A percentile compares a stretch with the other conserved stretches of the same genome.
These are phyloP conservation scores for Nemoura dubitans DNA, from an alignment of 2,888 invertebrate species.

Conservation along the genomic window DNA sequence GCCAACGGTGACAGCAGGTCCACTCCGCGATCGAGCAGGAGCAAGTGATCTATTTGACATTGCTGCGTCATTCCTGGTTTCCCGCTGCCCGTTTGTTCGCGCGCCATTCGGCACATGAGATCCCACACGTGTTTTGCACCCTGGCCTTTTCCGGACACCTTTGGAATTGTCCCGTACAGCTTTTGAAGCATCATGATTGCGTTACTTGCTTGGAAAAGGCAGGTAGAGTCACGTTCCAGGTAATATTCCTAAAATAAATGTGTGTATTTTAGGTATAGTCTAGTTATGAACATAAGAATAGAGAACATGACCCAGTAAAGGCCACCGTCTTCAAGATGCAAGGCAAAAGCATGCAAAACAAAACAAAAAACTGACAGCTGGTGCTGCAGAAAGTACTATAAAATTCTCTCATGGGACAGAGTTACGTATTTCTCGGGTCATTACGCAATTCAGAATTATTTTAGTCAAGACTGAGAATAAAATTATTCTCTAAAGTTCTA, in stretches of 20 bases:
- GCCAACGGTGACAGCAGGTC: conserved; percentile 92
- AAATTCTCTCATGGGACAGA: too few species aligned
- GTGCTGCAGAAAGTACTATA: too few species aligned
- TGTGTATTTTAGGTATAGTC: too few species aligned
- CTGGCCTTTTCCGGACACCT: conserved; percentile 88
- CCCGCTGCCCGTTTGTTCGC: conserved; percentile 66
- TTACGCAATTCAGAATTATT: too few species aligned
- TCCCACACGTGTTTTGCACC: conserved; percentile 91
- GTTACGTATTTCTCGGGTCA: too few species aligned
- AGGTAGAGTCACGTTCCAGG: conserved; percentile 89
- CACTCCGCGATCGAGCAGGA: conserved; percentile 88
- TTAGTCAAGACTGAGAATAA: too few species aligned
- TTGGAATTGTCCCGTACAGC: conserved; percentile 87
- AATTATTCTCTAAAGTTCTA: neutral
- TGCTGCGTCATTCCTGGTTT: neutral
- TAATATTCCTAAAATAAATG: conserved; percentile 71
- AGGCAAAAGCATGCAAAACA: too few species aligned
- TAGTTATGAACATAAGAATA: too few species aligned
- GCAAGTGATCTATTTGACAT: conserved; percentile 82
- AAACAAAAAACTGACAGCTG: too few species aligned
- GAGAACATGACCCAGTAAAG: too few species aligned
- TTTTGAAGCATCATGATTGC: conserved; percentile 87
- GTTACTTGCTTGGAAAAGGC: conserved; percentile 86
- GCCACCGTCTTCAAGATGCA: too few species aligned
- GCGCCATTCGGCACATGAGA: conserved; percentile 76